Evolutionary conservation across 2,113 vertebrate species (phyloP).

Genomic region (Cyanoderma ruficeps): DNA sequence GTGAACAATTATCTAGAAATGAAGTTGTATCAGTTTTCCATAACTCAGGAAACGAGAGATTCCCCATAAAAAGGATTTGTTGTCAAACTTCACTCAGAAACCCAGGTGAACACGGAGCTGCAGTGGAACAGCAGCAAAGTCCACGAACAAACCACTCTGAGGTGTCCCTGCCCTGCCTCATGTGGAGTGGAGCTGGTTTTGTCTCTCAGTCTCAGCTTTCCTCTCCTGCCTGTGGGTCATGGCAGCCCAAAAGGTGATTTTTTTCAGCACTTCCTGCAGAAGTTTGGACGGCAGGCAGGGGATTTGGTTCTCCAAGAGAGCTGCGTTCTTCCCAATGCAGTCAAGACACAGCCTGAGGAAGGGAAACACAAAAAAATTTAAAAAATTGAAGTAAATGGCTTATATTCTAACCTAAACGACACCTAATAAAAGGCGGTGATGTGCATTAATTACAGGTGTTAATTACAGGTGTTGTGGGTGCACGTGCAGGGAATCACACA

Average conservation of each 20-base stretch:
- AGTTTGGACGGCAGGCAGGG: conserved; percentile 83
- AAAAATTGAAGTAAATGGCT: not conserved
- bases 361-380: accelerated
- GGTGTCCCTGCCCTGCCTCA: not conserved
- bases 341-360: conserved; percentile 86
- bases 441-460: not conserved
- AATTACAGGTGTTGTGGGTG: not conserved
- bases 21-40: not conserved
- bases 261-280: conserved; percentile 79
- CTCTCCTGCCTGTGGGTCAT: conserved; percentile 73
- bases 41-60: not conserved
- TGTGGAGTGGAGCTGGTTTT: conserved; percentile 15
- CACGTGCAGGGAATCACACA: not conserved
- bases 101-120: not conserved
- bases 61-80: conserved; percentile 3
- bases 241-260: conserved; percentile 86
- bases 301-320: conserved; percentile 78
- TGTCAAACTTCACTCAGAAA: conserved; percentile 33
- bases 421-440: not conserved
- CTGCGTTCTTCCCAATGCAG: conserved; percentile 84
- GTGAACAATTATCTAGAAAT: conserved; percentile 10
- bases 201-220: conserved; percentile 62
- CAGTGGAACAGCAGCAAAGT: not conserved
- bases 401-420: not conserved
- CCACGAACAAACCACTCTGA: not conserved